phyloP scores from a whole-genome alignment of 2,113 vertebrate genomes.

The Scomber japonicus region DNA sequence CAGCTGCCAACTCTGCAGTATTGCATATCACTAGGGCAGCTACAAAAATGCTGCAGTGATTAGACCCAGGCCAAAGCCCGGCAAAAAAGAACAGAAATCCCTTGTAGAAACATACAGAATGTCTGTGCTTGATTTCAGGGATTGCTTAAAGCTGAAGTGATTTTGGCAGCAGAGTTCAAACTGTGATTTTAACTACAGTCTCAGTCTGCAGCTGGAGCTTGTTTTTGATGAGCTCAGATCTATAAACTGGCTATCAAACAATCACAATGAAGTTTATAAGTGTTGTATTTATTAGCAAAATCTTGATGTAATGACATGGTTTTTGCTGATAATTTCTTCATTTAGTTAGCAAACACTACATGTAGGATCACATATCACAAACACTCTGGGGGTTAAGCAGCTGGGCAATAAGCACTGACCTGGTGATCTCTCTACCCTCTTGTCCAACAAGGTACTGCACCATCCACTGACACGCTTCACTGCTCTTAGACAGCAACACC shows the following conservation, averaged over 20 bases:
- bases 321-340: background rate
- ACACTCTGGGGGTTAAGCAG: background rate
- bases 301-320: too few relatives aligned
- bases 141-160: background rate
- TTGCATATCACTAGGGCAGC: conserved; percentile 48
- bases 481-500: conserved; percentile 95
- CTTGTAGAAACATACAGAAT: background rate
- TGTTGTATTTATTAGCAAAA: too few relatives aligned
- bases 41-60: conserved; percentile 57
- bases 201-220: background rate
- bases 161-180: conserved; percentile 4
- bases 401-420: conserved; percentile 82
- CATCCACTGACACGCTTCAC: conserved; percentile 97
- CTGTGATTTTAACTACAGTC: background rate
- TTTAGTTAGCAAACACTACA: background rate
- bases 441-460: conserved; percentile 93
- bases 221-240: background rate
- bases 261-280: too few relatives aligned
- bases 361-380: background rate
- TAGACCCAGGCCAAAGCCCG: conserved; percentile 3
- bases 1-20: conserved; percentile 46
- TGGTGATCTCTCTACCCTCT: conserved; percentile 95
- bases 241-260: background rate
- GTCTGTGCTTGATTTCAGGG: background rate
- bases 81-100: background rate